Evolutionary conservation across 1,140 invertebrate species (phyloP).

Genomic region (Zaprionus tsacasi): DNA sequence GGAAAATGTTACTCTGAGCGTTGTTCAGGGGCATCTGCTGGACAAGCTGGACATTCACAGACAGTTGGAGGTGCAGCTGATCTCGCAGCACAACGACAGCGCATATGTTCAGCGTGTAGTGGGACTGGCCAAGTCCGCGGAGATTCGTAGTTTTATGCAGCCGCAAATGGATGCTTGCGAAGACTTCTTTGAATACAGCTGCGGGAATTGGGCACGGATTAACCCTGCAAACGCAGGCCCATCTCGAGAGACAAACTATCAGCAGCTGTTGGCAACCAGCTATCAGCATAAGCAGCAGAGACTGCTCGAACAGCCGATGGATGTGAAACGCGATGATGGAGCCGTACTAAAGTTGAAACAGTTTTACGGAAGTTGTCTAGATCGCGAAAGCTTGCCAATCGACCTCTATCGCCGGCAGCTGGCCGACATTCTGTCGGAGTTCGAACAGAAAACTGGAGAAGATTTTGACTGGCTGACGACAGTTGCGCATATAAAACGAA

Average conservation of each 20-base stretch:
- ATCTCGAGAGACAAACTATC: conserved; percentile 64
- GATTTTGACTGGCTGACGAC: conserved; percentile 67
- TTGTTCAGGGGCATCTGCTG: conserved; percentile 46
- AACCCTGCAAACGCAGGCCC: conserved; percentile 63
- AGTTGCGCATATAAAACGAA: conserved; percentile 62
- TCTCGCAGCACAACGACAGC: conserved; percentile 68
- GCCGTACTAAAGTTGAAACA: conserved; percentile 56
- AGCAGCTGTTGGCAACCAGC: conserved; percentile 51
- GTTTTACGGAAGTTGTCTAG: conserved; percentile 71
- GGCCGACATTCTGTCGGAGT: conserved; percentile 57
- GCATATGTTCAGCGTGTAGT: conserved; percentile 71
- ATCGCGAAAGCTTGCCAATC: conserved; percentile 12
- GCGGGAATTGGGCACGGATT: conserved; percentile 74
- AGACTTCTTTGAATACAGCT: conserved; percentile 72
- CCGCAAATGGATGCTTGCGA: conserved; percentile 60
- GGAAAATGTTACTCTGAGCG: conserved; percentile 1
- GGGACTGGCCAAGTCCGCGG: conserved; percentile 72
- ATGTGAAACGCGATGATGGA: conserved; percentile 34
- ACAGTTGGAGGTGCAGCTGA: conserved; percentile 67
- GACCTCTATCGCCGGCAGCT: conserved; percentile 42
- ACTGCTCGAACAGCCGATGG: conserved; percentile 48
- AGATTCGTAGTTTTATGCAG: conserved; percentile 77
- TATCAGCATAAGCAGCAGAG: conserved; percentile 70
- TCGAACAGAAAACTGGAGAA: conserved; percentile 58
- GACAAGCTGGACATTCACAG: conserved; percentile 57